phyloP scores from a whole-genome alignment of 2,113 vertebrate species.

The Hirundichthys speculiger region DNA sequence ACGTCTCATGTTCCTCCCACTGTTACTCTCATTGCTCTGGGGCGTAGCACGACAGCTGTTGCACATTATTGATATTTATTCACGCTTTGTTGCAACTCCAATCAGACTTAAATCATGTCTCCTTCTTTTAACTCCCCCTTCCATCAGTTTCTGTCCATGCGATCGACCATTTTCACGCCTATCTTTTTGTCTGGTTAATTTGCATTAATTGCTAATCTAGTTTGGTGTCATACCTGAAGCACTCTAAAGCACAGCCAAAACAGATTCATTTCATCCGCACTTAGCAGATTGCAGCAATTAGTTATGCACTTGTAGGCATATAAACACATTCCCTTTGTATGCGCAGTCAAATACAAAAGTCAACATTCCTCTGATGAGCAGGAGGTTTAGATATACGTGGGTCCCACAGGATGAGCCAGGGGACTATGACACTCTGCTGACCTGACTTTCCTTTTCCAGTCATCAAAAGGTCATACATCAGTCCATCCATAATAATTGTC shows the following conservation, averaged over 20 bases:
- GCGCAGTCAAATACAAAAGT: constrained; percentile 25
- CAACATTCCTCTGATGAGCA: not conserved
- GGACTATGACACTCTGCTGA: too few relatives aligned
- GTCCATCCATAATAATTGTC: not conserved
- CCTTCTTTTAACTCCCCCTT: constrained; percentile 11
- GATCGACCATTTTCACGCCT: constrained; percentile 14
- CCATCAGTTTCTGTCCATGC: not conserved
- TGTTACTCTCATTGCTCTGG: constrained; percentile 2
- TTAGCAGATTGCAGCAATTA: constrained; percentile 31
- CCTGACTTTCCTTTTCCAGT: too few relatives aligned
- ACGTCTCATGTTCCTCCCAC: constrained; percentile 13
- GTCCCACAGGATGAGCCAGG: too few relatives aligned
- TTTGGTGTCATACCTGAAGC: constrained; percentile 26
- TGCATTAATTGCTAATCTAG: constrained; percentile 39
- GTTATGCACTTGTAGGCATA: constrained; percentile 10
- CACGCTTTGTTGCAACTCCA: constrained; percentile 39
- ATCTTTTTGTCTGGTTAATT: constrained; percentile 33
- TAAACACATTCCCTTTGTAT: not conserved
- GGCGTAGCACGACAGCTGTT: constrained; percentile 9
- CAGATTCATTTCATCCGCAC: constrained; percentile 27
- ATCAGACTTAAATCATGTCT: constrained; percentile 35
- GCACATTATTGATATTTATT: constrained; percentile 26
- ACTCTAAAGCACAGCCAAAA: constrained; percentile 20
- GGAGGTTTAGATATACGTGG: not conserved
- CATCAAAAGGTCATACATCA: too few relatives aligned